Percentiles rank a stretch among this genome's conserved stretches.
Conservation (phyloP, 2,888 invertebrate species). For the Creontiades dilutus region DNA sequence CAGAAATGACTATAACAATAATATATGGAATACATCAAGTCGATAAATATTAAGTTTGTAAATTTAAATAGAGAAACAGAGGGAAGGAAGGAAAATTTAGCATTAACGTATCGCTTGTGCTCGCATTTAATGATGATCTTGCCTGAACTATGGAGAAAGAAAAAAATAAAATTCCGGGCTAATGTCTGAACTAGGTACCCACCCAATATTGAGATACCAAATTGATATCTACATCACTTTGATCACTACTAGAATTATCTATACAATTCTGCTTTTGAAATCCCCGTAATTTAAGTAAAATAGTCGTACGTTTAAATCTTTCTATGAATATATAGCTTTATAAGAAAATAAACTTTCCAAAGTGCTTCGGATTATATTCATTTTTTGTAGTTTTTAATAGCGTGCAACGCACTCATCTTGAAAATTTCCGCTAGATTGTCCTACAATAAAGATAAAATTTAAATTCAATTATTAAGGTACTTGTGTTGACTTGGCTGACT, state of each 20-base stretch:
- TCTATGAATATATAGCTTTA: conserved; percentile 67
- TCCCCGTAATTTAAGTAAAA: conserved; percentile 46
- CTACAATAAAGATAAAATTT: conserved; percentile 24
- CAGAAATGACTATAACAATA: conserved; percentile 40
- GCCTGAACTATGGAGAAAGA: not conserved
- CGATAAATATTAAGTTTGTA: conserved; percentile 30
- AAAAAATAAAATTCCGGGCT: conserved; percentile 15
- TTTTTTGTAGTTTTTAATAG: not conserved
- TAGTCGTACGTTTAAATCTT: conserved; percentile 11
- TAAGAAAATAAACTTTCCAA: conserved; percentile 67
- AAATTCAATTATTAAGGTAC: conserved; percentile 22
- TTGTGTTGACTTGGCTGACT: conserved; percentile 8
- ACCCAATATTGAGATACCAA: conserved; percentile 12
- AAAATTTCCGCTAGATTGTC: conserved; percentile 45
- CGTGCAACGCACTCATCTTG: not conserved
- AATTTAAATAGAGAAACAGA: conserved; percentile 2
- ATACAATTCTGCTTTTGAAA: not conserved
- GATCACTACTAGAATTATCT: conserved; percentile 27
- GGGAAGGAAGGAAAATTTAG: not conserved
- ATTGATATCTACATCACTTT: no score
- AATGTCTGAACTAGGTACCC: conserved; percentile 23
- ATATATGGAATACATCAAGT: conserved; percentile 38
- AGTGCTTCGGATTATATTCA: conserved; percentile 43
- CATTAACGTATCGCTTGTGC: not conserved
- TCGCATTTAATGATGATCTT: not conserved